Base-by-base conservation (phyloP, 1,140 invertebrate genomes). In the Euschistus heros region DNA sequence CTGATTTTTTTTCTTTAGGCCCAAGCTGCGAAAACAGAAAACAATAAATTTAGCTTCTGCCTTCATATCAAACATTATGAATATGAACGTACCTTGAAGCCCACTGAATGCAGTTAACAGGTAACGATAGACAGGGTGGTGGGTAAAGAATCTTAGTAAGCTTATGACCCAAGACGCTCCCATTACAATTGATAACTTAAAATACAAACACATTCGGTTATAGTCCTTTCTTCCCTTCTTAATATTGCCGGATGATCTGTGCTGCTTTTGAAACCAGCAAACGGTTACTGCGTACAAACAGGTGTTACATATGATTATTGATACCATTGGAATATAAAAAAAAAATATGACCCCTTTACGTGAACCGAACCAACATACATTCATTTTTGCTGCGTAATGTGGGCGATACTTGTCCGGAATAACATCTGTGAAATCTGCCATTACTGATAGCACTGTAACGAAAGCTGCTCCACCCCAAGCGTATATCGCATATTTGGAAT, bases 151-250 rank as follows among this genome's bases (percentile, higher is more conserved):
- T 14, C 78, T 75, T 1, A 79, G 20, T 52, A 79, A 76, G 0
- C 75, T 77, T 18, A 78, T 72, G 20, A 76, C 71, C 80, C 80
- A 82, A 0, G 78, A 76, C 13, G 80, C 55, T 1, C 79, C 79
- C 75, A 80, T 77, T 13, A 81, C 74, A 0, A 76, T 66, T 5
- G 75, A 75, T 3, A 82, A 69, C 62, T 80, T 80, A n/a, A 78
- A 66, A 71, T 81, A 80, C 10, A 80, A 68, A 33, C 75, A 70
- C 17, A 79, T 72, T 6, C 75, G 70, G 6, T 71, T 66, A 30
- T 71, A 54, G 30, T 75, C 73, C 26, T 47, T 54, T 50, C 63
- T 68, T 66, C 42, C 63, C 15, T 27, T 30, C 66, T 42, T 54
- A 64, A 55, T 67, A 62, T 30, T 66, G 37, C 17, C 60, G 30